Conservation (phyloP, 2,797 vertebrate species). For the Artibeus lituratus region DNA sequence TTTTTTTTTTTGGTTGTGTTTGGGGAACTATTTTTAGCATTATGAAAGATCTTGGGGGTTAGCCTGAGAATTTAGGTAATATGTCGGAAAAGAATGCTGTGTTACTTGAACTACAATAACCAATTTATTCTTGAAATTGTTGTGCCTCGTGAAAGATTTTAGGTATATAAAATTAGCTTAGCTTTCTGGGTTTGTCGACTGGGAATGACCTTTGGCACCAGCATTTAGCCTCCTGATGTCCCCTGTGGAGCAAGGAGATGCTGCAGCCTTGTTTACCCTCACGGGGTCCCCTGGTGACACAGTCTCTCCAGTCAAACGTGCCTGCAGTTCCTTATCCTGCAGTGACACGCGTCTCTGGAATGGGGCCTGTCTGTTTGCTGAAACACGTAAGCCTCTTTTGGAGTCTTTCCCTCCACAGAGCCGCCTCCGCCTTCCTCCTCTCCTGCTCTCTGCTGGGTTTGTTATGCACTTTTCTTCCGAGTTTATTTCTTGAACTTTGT, state of each 20-base stretch:
- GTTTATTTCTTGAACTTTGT: background rate
- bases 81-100: background rate
- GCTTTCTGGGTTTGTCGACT: background rate
- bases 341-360: background rate
- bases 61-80: background rate
- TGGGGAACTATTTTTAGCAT: background rate
- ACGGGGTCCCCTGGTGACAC: background rate
- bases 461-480: background rate
- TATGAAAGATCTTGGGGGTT: background rate
- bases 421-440: background rate
- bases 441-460: background rate
- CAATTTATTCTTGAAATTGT: background rate
- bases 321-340: background rate
- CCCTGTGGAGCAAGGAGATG: background rate
- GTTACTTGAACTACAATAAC: background rate
- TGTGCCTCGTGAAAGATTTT: background rate
- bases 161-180: background rate
- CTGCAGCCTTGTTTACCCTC: background rate
- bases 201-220: background rate
- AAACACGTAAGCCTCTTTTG: background rate
- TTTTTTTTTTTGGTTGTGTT: background rate
- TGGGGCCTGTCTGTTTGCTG: background rate
- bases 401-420: background rate
- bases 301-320: background rate
- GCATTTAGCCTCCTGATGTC: rapidly evolving